phyloP scores from a whole-genome alignment of 2,888 invertebrate species.

The Microplitis manilae region DNA sequence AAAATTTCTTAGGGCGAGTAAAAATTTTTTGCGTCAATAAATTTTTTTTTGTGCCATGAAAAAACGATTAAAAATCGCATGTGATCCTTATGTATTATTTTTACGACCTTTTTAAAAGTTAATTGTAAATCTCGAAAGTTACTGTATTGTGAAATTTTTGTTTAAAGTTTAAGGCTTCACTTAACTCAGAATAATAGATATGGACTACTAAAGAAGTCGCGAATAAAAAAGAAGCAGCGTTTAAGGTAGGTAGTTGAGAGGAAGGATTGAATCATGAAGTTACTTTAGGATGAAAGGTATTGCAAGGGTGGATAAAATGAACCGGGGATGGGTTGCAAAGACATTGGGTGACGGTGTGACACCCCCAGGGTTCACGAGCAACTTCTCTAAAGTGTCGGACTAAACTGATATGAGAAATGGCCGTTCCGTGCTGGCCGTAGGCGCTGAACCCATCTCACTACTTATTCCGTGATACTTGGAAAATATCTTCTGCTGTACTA shows the following conservation, averaged over 20 bases:
- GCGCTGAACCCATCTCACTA: constrained; percentile 62
- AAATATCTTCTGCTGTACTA: constrained; percentile 59
- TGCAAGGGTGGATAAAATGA: constrained; percentile 38
- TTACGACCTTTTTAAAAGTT: not conserved
- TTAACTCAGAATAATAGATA: constrained; percentile 13
- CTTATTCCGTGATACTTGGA: constrained; percentile 64
- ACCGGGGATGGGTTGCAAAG: constrained; percentile 47
- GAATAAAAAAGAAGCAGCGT: constrained; percentile 41
- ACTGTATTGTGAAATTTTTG: not conserved
- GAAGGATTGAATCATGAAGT: constrained; percentile 22
- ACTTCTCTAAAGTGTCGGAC: constrained; percentile 71
- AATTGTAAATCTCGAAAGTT: constrained; percentile 3
- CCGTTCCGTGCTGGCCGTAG: constrained; percentile 69
- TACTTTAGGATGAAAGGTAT: constrained; percentile 46
- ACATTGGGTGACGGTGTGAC: constrained; percentile 67
- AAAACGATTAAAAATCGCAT: no score
- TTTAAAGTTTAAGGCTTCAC: constrained; percentile 11
- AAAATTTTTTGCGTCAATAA: no score
- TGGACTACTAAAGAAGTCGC: constrained; percentile 25
- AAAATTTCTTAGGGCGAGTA: no score
- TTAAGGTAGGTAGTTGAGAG: constrained; percentile 22
- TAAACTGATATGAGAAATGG: constrained; percentile 72
- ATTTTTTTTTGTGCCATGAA: no score
- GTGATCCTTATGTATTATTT: not conserved
- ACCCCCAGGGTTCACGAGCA: constrained; percentile 61